Base-by-base conservation (phyloP, 2,888 invertebrate genomes). In the Drosophila rubida region DNA sequence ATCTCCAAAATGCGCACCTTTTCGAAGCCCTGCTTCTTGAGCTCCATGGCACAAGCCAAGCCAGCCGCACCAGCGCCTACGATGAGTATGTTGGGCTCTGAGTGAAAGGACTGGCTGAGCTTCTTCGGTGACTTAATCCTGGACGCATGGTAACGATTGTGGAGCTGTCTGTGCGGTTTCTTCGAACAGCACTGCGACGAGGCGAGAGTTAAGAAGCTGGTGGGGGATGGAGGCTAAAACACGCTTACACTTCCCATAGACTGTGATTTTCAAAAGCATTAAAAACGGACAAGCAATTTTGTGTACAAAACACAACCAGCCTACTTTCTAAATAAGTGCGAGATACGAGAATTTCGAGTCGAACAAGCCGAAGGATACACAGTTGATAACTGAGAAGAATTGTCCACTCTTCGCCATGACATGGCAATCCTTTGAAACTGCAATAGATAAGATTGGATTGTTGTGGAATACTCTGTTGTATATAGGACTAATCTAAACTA, bases 1-100 rank as follows among this genome's bases (percentile, higher is more conserved):
- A 94, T 94, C 89, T 95, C 95, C 44, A 95, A 79, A 0, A 95
- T 92, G 13, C 93, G 76, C 2, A 94, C 93, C 66, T 92, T 87
- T 8, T 81, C 68, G 49, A 92, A 88, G 6, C 92, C 92, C 42
- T 80, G 77, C 42, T 90, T 88, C 8, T 91, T 54, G 4, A 93
- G 82, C 51, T 88, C 87, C 2, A 87, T 73, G 2, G 88, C 91
- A 3, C 91, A 90, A 0, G 91, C 89, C 13, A 91, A 78, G 2
- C 91, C 91, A 0, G 91, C 79, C 0, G 83, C 88, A 1, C 91
- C 91, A 13, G 90, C 89, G 9, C 91, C 91, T 23, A 91, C 49
- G 6, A 91, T 85, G 0, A 90, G 41, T 13, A 91, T 82, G 25
- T 65, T 80, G 0, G 88, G 76, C 1, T 78, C 70, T 8, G 41